Conservation (phyloP, 2,797 vertebrate genomes). For the Parotocinclus haroldoi region DNA sequence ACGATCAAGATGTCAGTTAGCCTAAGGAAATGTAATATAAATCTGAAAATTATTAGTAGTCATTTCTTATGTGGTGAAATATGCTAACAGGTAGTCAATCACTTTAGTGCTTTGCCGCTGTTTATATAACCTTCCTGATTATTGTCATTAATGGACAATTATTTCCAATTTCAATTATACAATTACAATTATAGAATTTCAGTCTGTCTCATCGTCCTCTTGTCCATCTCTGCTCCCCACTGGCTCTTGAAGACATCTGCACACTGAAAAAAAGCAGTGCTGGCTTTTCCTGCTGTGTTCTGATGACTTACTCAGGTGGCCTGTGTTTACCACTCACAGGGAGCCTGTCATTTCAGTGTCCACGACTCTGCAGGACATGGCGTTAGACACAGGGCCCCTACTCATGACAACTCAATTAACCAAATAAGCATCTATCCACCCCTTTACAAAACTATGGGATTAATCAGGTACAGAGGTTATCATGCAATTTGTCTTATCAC, state of each 20-base stretch:
- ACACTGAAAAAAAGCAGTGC: conserved; percentile 25
- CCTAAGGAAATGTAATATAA: too few species aligned
- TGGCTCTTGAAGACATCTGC: conserved; percentile 21
- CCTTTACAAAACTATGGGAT: conserved; percentile 34
- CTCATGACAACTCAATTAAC: conserved; percentile 65
- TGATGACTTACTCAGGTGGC: conserved; percentile 49
- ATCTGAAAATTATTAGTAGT: too few species aligned
- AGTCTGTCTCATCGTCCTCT: conserved; percentile 16
- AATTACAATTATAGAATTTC: too few species aligned
- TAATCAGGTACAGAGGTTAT: conserved; percentile 34
- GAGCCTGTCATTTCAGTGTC: conserved; percentile 52
- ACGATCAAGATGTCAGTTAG: too few species aligned
- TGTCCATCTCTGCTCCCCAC: conserved; percentile 10
- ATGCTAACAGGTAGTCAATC: not conserved
- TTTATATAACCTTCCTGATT: not conserved
- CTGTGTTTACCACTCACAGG: conserved; percentile 63
- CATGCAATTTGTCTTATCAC: conserved; percentile 20
- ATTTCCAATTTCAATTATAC: too few species aligned
- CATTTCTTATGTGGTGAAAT: too few species aligned
- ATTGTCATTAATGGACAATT: not conserved
- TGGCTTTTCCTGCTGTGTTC: conserved; percentile 15
- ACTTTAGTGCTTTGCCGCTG: not conserved
- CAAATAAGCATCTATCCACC: conserved; percentile 66
- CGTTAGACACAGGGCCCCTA: conserved; percentile 64
- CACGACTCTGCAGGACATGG: conserved; percentile 59